Evolutionary conservation across 2,797 vertebrate genomes (phyloP).

Genomic region (Zenarchopterus dispar): DNA sequence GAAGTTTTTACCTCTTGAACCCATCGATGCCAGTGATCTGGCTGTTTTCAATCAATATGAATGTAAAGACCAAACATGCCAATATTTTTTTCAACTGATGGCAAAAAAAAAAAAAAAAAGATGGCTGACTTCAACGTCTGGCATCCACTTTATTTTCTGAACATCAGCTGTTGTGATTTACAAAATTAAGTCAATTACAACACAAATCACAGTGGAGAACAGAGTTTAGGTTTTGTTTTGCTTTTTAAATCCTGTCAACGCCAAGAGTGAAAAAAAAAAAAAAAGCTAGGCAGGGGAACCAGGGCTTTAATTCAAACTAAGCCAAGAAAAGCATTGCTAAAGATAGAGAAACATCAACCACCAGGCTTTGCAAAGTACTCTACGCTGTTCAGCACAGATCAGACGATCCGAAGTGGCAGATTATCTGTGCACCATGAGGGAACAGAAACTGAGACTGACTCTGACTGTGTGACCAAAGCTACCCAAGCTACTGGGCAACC

Average conservation of each 20-base stretch:
- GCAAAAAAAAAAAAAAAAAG: too few relatives aligned
- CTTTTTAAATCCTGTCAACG: too few relatives aligned
- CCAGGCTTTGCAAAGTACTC: constrained; percentile 16
- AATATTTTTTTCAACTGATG: not conserved
- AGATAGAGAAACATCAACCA: constrained; percentile 6
- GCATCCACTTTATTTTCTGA: not conserved
- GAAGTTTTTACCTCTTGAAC: not conserved
- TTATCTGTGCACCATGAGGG: constrained; percentile 10
- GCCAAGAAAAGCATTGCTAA: not conserved
- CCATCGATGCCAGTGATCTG: not conserved
- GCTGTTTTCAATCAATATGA: not conserved
- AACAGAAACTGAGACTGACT: constrained; percentile 25
- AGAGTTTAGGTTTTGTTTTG: too few relatives aligned
- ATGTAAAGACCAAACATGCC: not conserved
- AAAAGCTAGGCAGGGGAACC: too few relatives aligned
- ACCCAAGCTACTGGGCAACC: too few relatives aligned
- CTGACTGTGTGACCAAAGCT: constrained; percentile 17
- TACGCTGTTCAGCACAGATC: constrained; percentile 15
- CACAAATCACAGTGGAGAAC: too few relatives aligned
- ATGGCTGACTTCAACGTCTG: not conserved
- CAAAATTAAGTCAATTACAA: too few relatives aligned
- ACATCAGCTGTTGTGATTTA: not conserved
- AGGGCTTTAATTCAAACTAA: too few relatives aligned
- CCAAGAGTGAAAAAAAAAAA: too few relatives aligned
- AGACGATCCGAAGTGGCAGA: constrained; percentile 26